Evolutionary conservation across 2,888 invertebrate genomes (phyloP).

Genomic region (Meloe dianella): DNA sequence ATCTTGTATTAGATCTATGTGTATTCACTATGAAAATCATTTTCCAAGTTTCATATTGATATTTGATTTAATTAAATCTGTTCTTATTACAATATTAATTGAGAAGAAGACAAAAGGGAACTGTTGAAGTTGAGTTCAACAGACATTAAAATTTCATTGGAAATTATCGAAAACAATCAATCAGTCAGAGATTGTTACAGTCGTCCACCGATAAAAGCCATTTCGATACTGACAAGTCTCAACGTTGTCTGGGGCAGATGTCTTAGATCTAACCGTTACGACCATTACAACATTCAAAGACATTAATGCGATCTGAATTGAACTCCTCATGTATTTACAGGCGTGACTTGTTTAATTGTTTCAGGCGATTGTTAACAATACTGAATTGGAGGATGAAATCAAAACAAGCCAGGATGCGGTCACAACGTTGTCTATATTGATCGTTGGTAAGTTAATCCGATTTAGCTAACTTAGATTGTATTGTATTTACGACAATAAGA

Average conservation of each 20-base stretch:
- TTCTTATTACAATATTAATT: not conserved
- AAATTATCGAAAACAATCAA: not conserved
- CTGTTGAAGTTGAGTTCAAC: not conserved
- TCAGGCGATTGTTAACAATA: slow-evolving; percentile 64
- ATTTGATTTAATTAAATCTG: not conserved
- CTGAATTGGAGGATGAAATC: slow-evolving; percentile 65
- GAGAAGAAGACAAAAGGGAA: not conserved
- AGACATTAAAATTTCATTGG: not conserved
- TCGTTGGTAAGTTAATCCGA: slow-evolving; percentile 70
- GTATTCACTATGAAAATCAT: not conserved
- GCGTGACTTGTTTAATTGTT: too few relatives aligned
- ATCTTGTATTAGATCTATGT: not conserved
- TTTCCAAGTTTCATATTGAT: not conserved
- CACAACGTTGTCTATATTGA: slow-evolving; percentile 78
- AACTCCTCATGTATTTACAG: not conserved
- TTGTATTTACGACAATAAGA: not conserved
- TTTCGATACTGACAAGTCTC: not conserved
- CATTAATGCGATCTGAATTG: not conserved
- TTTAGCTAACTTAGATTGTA: not conserved
- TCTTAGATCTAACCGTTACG: not conserved
- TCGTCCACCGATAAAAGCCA: not conserved
- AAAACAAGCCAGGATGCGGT: slow-evolving; percentile 72
- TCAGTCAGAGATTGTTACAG: not conserved
- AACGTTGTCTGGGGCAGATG: not conserved
- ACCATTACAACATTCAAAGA: not conserved